Conservation (phyloP, 1,140 invertebrate species). For the Asbolus verrucosus region DNA sequence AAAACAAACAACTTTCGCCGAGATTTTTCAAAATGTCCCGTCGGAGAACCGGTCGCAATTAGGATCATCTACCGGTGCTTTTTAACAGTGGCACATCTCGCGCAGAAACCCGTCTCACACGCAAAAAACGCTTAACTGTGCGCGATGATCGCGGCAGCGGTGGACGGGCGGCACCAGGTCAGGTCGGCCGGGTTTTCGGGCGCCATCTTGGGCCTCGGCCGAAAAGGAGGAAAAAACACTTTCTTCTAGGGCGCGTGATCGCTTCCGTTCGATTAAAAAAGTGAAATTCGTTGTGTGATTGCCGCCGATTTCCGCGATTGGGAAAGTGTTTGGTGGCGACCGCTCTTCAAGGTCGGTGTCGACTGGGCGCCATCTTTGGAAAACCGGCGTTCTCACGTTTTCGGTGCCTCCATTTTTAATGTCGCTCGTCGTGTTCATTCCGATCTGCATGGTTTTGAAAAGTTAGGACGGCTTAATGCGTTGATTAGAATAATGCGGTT, state of each 20-base stretch:
- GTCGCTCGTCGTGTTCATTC: not conserved
- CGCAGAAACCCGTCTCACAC: constrained; percentile 31
- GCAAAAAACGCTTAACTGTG: constrained; percentile 26
- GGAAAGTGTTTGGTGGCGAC: no score
- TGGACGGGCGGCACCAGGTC: constrained; percentile 12
- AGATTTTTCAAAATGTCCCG: constrained; percentile 7
- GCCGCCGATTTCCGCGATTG: not conserved
- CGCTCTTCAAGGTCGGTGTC: constrained; percentile 31
- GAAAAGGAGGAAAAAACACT: not conserved
- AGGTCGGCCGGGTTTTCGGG: not conserved
- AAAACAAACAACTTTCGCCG: constrained; percentile 10
- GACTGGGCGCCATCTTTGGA: not conserved
- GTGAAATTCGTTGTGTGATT: constrained; percentile 9
- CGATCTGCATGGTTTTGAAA: no score
- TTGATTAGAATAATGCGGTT: no score
- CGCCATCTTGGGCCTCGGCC: not conserved
- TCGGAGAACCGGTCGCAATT: constrained; percentile 19
- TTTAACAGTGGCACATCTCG: constrained; percentile 31
- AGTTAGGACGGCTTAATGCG: no score
- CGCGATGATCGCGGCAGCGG: constrained; percentile 24
- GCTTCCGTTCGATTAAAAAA: constrained; percentile 36
- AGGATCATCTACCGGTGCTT: constrained; percentile 33
- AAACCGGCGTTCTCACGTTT: constrained; percentile 23
- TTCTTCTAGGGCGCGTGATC: constrained; percentile 25
- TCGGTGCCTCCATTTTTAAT: no score